These are phyloP conservation scores for Bradysia coprophila DNA, from an alignment of 1,140 invertebrate species.

Conservation along the genomic window DNA sequence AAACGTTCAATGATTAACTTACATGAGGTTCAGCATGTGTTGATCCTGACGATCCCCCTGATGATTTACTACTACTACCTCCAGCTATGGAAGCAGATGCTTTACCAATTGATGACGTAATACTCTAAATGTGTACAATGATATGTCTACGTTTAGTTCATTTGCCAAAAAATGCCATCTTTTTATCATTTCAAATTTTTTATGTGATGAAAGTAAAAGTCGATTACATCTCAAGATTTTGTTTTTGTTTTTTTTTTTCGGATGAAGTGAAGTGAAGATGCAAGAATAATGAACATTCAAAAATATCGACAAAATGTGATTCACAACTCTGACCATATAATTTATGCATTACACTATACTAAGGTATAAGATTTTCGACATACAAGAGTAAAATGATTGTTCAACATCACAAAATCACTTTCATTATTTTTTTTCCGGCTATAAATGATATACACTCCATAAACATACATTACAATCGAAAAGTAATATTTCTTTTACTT, in stretches of 20 bases:
- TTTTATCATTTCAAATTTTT: not conserved
- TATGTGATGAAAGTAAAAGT: not conserved
- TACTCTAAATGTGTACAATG: conserved; percentile 15
- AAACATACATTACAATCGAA: no score
- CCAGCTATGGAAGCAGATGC: conserved; percentile 31
- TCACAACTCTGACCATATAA: no score
- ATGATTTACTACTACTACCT: conserved; percentile 31
- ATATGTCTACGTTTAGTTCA: not conserved
- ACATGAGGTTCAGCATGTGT: conserved; percentile 22
- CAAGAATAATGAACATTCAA: not conserved
- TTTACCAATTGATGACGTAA: conserved; percentile 33
- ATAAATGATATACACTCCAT: no score
- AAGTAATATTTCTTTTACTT: no score
- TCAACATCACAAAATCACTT: no score
- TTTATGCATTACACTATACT: no score
- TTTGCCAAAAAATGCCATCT: not conserved
- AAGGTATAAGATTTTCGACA: no score
- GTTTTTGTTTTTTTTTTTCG: not conserved
- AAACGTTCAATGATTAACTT: no score
- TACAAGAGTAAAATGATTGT: no score
- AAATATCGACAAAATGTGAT: no score
- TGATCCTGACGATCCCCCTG: conserved; percentile 20
- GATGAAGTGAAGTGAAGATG: not conserved
- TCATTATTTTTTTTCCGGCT: no score
- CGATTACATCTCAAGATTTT: not conserved